Percentiles rank a stretch among this genome's conserved stretches.
Evolutionary conservation across 2,888 invertebrate genomes (phyloP).

Genomic region (Monoplex corrugatus): DNA sequence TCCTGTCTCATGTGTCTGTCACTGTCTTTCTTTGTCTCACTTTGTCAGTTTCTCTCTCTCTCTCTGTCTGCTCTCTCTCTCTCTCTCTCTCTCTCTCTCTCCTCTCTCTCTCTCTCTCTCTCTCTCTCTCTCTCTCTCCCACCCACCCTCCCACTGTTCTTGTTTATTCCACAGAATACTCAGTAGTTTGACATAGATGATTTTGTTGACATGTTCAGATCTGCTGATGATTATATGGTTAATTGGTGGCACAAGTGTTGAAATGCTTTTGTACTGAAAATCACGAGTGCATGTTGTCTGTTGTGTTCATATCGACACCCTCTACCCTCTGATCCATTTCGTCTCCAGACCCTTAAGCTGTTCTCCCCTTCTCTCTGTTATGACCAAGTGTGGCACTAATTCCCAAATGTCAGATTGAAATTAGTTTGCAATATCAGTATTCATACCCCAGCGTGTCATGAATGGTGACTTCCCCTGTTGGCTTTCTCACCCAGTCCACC

Average conservation of each 20-base stretch:
- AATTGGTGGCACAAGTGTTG: neutral
- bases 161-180: neutral
- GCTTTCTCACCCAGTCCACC: too few species aligned
- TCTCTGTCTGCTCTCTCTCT: neutral
- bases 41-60: neutral
- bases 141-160: neutral
- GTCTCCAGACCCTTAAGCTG: too few species aligned
- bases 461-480: too few species aligned
- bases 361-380: too few species aligned
- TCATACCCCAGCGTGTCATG: too few species aligned
- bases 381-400: too few species aligned
- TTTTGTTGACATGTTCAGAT: neutral
- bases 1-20: neutral
- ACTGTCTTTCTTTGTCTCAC: neutral
- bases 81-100: neutral
- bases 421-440: too few species aligned
- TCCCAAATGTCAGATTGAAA: too few species aligned
- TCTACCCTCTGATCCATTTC: too few species aligned
- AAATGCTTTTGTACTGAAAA: neutral
- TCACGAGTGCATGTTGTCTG: neutral
- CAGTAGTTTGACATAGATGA: too few species aligned
- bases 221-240: neutral
- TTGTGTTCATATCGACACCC: too few species aligned
- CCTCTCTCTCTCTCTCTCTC: neutral
- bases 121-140: neutral